phyloP scores from a whole-genome alignment of 1,140 invertebrate genomes.

The Propsilocerus akamusi region DNA sequence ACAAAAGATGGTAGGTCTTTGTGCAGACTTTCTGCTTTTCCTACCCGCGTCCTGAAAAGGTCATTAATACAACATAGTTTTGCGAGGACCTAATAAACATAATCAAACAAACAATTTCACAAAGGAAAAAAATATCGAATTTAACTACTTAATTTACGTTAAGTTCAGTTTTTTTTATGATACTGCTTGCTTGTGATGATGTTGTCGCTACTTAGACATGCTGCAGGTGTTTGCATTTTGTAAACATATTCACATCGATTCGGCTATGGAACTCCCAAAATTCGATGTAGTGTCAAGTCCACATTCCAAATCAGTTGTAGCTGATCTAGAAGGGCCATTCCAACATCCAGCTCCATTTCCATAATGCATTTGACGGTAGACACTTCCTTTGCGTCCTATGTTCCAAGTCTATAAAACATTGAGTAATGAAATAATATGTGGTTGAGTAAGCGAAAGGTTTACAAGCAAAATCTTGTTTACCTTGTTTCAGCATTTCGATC shows the following conservation, averaged over 20 bases:
- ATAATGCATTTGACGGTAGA: constrained; percentile 74
- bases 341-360: constrained; percentile 82
- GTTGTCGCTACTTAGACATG: too few relatives aligned
- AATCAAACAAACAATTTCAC: too few relatives aligned
- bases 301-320: constrained; percentile 62
- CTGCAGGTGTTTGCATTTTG: constrained; percentile 75
- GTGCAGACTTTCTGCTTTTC: too few relatives aligned
- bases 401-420: constrained; percentile 42
- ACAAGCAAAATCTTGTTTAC: neutral
- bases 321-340: constrained; percentile 89
- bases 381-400: constrained; percentile 68
- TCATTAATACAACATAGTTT: too few relatives aligned
- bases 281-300: constrained; percentile 67
- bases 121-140: too few relatives aligned
- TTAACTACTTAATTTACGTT: too few relatives aligned
- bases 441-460: neutral
- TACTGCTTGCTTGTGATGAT: too few relatives aligned
- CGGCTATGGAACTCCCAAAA: constrained; percentile 74
- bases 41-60: too few relatives aligned
- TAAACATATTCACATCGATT: constrained; percentile 92
- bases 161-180: too few relatives aligned
- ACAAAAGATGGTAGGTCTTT: too few relatives aligned
- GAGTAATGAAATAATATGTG: neutral
- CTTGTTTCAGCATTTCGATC: constrained; percentile 62
- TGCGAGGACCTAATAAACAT: too few relatives aligned